Percentiles rank a stretch among this genome's conserved stretches.
Evolutionary conservation across 2,113 vertebrate species (phyloP).

Genomic region (Rhabdornis inornatus): DNA sequence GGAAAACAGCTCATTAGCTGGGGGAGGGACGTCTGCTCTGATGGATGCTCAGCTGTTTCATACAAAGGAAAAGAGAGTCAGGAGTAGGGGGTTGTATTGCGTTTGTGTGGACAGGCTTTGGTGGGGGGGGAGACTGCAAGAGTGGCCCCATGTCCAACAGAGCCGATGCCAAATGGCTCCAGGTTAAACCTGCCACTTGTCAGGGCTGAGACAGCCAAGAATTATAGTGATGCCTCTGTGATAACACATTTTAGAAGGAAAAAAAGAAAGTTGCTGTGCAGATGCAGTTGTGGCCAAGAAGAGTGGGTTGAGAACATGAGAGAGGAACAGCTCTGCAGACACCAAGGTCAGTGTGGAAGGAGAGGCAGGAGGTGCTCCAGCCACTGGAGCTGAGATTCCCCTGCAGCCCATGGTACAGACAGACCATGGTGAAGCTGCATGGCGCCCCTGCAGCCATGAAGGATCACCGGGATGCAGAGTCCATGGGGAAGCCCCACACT

Average conservation of each 20-base stretch:
- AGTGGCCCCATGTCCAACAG: not conserved
- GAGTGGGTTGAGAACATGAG: not conserved
- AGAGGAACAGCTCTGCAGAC: not conserved
- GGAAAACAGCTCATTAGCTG: not conserved
- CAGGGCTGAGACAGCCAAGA: not conserved
- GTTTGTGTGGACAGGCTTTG: not conserved
- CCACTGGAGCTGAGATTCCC: fast-evolving
- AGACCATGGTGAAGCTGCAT: not conserved
- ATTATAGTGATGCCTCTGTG: not conserved
- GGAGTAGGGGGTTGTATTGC: not conserved
- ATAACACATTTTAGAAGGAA: not conserved
- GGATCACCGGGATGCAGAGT: fast-evolving
- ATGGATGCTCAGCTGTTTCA: not conserved
- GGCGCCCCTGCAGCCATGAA: not conserved
- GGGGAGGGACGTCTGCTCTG: not conserved
- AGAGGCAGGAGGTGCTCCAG: not conserved
- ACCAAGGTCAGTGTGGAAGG: not conserved
- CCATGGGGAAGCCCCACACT: fast-evolving
- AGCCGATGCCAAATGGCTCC: not conserved
- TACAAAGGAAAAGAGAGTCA: not conserved
- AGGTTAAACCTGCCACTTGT: not conserved
- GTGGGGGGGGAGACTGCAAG: not conserved
- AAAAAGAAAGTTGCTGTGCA: not conserved
- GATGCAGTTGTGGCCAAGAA: not conserved
- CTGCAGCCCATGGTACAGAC: fast-evolving